Conservation (phyloP, 2,888 invertebrate species). For the Xanthorhoe spadicearia region DNA sequence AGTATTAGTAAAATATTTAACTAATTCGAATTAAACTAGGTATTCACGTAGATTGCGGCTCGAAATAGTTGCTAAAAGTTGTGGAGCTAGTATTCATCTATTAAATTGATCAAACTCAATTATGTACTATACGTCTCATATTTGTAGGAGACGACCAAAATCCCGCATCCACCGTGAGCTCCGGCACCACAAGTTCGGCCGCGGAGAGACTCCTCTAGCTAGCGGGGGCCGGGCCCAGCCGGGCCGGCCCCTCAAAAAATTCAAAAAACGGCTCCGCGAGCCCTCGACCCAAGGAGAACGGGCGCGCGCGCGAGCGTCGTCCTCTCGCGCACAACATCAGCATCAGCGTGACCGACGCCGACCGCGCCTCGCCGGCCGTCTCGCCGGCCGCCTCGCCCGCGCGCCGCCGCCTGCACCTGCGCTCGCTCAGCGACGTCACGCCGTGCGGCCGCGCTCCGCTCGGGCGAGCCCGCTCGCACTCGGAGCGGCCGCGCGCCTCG, state of each 20-base stretch:
- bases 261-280: conserved; percentile 61
- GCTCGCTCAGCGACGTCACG: conserved; percentile 79
- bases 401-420: conserved; percentile 75
- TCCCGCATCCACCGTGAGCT: conserved; percentile 85
- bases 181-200: conserved; percentile 88
- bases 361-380: conserved; percentile 76
- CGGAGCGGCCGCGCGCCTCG: conserved; percentile 68
- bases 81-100: neutral
- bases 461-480: conserved; percentile 73
- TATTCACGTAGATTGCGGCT: too few relatives aligned
- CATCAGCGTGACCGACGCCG: conserved; percentile 76
- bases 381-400: conserved; percentile 73
- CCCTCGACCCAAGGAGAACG: conserved; percentile 57
- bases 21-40: neutral
- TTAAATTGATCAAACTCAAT: neutral
- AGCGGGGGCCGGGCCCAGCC: conserved; percentile 86
- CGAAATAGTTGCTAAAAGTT: too few relatives aligned
- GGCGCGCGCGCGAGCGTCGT: conserved; percentile 50
- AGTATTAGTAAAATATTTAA: too few relatives aligned
- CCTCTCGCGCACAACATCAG: conserved; percentile 67
- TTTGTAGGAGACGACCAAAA: conserved; percentile 81
- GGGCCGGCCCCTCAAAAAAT: conserved; percentile 82
- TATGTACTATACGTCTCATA: too few relatives aligned
- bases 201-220: conserved; percentile 92
- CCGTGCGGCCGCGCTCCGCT: conserved; percentile 68